A percentile compares a stretch with the other conserved stretches of the same genome.
These are phyloP conservation scores for Pelosia muscerda DNA, from an alignment of 2,888 invertebrate genomes.

Conservation along the genomic window DNA sequence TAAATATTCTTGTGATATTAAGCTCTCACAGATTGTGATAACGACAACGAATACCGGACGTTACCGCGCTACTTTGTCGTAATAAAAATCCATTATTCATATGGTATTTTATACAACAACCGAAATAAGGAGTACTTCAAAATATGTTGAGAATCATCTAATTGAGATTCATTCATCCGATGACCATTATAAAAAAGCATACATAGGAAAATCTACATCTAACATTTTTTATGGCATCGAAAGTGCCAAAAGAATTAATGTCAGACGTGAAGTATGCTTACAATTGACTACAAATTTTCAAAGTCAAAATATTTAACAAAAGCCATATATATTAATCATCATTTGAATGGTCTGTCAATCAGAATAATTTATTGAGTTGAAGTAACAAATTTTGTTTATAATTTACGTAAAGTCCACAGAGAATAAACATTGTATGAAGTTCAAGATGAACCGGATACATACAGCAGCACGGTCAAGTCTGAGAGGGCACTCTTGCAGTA, in stretches of 20 bases:
- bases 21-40: background rate
- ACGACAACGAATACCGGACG: background rate
- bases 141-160: constrained; percentile 4
- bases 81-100: constrained; percentile 1
- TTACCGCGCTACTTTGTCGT: background rate
- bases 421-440: background rate
- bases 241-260: constrained; percentile 22
- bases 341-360: constrained; percentile 34
- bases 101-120: background rate
- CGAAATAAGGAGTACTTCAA: background rate
- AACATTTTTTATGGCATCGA: constrained; percentile 13
- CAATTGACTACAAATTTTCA: constrained; percentile 8
- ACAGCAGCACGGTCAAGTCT: background rate
- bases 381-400: constrained; percentile 4
- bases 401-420: background rate
- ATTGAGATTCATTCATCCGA: constrained; percentile 6
- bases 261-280: background rate
- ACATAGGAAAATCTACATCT: constrained; percentile 2
- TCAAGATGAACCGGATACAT: background rate
- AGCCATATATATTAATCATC: constrained; percentile 27
- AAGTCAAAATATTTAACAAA: constrained; percentile 45
- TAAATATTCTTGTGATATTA: background rate
- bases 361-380: constrained; percentile 21
- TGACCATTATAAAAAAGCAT: constrained; percentile 8
- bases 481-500: background rate